phyloP scores from a whole-genome alignment of 2,888 invertebrate genomes.

The Serripes groenlandicus region DNA sequence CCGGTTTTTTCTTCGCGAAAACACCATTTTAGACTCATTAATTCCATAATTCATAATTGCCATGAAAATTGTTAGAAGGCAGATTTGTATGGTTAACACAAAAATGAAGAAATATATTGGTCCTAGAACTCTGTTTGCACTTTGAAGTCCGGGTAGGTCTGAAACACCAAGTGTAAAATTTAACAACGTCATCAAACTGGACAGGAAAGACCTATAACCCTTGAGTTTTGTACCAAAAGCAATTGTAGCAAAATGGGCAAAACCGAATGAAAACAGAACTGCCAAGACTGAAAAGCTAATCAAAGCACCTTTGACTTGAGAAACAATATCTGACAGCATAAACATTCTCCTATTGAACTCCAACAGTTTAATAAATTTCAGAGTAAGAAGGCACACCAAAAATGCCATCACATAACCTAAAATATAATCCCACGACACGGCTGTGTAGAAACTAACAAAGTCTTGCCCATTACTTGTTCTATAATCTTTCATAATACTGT shows the following conservation, averaged over 20 bases:
- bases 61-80: slow-evolving; percentile 70
- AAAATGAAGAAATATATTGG: slow-evolving; percentile 71
- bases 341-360: slow-evolving; percentile 71
- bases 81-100: slow-evolving; percentile 63
- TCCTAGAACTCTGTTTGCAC: slow-evolving; percentile 63
- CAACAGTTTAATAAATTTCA: slow-evolving; percentile 74
- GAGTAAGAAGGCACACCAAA: slow-evolving; percentile 66
- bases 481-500: slow-evolving; percentile 61
- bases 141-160: slow-evolving; percentile 64
- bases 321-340: slow-evolving; percentile 65
- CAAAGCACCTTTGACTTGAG: slow-evolving; percentile 46
- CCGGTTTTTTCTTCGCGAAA: slow-evolving; percentile 60
- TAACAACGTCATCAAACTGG: slow-evolving; percentile 62
- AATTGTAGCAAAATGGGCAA: slow-evolving; percentile 63
- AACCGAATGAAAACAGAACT: slow-evolving; percentile 62
- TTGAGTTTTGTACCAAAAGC: slow-evolving; percentile 65
- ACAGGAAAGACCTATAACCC: slow-evolving; percentile 58
- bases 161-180: slow-evolving; percentile 71
- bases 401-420: slow-evolving; percentile 71
- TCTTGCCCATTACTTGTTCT: slow-evolving; percentile 30
- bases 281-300: slow-evolving; percentile 59
- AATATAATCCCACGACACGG: slow-evolving; percentile 69
- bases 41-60: slow-evolving; percentile 71
- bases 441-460: slow-evolving; percentile 75
- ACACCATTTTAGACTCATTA: slow-evolving; percentile 48